A percentile compares a stretch with the other conserved stretches of the same genome.
These are phyloP conservation scores for Riparia riparia DNA, from an alignment of 2,113 vertebrate genomes.

Conservation along the genomic window DNA sequence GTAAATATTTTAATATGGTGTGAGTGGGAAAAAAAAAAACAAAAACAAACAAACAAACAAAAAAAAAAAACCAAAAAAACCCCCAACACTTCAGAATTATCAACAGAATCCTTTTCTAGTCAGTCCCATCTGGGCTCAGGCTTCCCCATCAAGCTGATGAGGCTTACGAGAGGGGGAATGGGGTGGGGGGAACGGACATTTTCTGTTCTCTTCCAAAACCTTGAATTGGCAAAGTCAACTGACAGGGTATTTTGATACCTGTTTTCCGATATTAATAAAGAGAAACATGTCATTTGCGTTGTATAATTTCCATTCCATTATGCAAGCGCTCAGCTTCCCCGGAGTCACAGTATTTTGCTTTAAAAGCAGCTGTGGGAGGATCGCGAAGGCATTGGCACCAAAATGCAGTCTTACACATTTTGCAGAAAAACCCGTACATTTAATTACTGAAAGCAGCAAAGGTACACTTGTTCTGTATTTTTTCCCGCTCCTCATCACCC, in stretches of 20 bases:
- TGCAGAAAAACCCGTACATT: not conserved
- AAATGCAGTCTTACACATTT: not conserved
- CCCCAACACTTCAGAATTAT: not conserved
- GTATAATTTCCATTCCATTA: not conserved
- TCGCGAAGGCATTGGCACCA: not conserved
- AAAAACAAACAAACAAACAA: too few species aligned
- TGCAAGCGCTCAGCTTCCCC: not conserved
- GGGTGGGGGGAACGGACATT: too few species aligned
- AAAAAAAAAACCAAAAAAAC: too few species aligned
- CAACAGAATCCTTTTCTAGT: not conserved
- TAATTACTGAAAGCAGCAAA: not conserved
- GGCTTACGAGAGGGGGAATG: not conserved
- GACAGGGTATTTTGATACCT: rapidly evolving
- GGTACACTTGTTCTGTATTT: rapidly evolving
- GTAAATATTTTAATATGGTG: not conserved
- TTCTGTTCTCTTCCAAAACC: not conserved
- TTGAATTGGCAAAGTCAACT: not conserved
- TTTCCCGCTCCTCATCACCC: rapidly evolving
- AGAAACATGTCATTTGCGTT: not conserved
- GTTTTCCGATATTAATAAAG: not conserved
- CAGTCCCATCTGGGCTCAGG: not conserved
- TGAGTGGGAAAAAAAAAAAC: not conserved
- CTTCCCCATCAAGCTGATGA: not conserved
- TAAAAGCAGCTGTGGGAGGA: not conserved
- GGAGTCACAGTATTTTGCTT: not conserved